phyloP scores from a whole-genome alignment of 2,797 vertebrate genomes.

The Rhinatrema bivittatum region DNA sequence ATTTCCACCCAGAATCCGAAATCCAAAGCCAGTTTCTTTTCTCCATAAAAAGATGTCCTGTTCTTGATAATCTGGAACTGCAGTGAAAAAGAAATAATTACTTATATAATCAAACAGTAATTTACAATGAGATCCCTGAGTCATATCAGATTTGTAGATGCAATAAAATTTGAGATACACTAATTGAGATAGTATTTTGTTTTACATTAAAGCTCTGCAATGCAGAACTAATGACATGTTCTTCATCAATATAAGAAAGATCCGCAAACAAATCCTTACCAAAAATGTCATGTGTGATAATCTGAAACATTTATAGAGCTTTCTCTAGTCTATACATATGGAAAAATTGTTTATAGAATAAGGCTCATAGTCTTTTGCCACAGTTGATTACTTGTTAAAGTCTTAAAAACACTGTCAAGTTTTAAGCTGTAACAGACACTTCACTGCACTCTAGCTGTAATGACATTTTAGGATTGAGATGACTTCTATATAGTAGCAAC shows the following conservation, averaged over 20 bases:
- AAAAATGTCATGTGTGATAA: no score
- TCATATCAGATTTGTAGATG: not conserved
- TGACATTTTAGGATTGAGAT: not conserved
- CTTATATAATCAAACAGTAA: not conserved
- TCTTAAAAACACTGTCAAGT: not conserved
- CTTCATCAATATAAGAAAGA: no score
- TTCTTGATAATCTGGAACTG: constrained; percentile 97
- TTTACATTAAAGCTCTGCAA: no score
- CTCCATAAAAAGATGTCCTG: constrained; percentile 99
- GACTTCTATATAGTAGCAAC: not conserved
- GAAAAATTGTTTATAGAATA: not conserved
- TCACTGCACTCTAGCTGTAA: no score
- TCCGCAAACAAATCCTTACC: no score
- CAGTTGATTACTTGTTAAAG: not conserved
- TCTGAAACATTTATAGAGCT: no score
- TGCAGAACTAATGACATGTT: no score
- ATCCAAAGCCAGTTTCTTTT: constrained; percentile 96
- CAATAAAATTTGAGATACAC: no score
- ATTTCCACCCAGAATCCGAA: constrained; percentile 97
- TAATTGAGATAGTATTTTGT: not conserved
- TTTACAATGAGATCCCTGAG: not conserved
- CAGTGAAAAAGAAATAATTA: constrained; percentile 22
- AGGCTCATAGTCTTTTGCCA: no score
- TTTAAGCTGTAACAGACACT: constrained; percentile 1
- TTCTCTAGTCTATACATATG: not conserved